Evolutionary conservation across 2,797 vertebrate genomes (phyloP).

Genomic region (Lacerta viridis): DNA sequence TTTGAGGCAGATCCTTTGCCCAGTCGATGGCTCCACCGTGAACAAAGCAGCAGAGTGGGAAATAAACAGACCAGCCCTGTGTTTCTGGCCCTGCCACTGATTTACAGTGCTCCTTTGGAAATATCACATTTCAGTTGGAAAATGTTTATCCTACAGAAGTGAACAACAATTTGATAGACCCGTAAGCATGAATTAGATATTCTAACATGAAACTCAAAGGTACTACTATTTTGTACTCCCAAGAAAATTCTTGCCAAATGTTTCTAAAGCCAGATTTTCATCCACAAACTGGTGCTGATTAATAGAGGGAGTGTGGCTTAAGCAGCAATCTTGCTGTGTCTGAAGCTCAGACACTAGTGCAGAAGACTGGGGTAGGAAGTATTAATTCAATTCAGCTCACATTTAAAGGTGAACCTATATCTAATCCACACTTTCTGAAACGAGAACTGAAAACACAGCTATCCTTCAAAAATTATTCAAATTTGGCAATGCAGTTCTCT

Average conservation of each 20-base stretch:
- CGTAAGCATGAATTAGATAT: not conserved
- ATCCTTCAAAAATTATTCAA: no score
- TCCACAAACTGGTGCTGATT: not conserved
- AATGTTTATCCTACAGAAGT: not conserved
- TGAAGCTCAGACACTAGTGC: not conserved
- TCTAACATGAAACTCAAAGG: not conserved
- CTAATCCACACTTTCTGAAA: no score
- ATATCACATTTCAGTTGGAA: conserved; percentile 13
- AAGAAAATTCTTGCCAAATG: not conserved
- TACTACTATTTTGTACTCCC: not conserved
- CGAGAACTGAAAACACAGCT: no score
- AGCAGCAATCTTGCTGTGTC: not conserved
- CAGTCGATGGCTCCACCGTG: not conserved
- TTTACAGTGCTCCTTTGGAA: not conserved
- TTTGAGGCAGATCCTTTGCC: not conserved
- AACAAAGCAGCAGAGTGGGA: not conserved
- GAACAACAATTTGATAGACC: not conserved
- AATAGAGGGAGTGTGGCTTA: not conserved
- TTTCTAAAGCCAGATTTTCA: not conserved
- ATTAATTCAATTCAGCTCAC: no score
- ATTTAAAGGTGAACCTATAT: no score
- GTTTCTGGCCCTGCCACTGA: not conserved
- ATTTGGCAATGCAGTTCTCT: no score
- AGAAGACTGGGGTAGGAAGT: not conserved
- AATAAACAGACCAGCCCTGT: not conserved